Percentiles rank a stretch among this genome's conserved stretches.
Conservation (phyloP, 1,140 invertebrate species). For the Anastatus disparis region DNA sequence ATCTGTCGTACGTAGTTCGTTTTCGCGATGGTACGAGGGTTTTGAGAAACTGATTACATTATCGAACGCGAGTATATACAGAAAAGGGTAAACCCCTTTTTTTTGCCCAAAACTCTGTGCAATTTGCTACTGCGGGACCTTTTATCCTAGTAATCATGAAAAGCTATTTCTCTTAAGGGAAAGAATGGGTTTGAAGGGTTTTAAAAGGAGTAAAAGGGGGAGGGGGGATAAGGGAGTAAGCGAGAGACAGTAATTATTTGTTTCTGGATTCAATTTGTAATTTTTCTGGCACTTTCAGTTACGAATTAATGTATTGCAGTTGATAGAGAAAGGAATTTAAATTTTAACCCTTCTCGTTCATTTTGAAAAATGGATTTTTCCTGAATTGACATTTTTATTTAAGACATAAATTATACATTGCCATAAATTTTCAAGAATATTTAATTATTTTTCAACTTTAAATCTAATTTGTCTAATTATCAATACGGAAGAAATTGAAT, state of each 20-base stretch:
- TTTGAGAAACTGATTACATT: conserved; percentile 55
- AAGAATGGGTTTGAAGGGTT: conserved; percentile 43
- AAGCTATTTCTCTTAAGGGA: conserved; percentile 47
- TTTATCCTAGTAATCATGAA: conserved; percentile 49
- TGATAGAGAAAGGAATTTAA: not conserved
- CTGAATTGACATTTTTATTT: too few relatives aligned
- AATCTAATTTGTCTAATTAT: too few relatives aligned
- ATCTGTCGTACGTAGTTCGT: not conserved
- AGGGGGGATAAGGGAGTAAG: too few relatives aligned
- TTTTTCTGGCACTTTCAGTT: not conserved
- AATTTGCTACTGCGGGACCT: conserved; percentile 44
- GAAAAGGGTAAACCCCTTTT: conserved; percentile 12
- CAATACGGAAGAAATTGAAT: too few relatives aligned
- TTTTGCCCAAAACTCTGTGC: conserved; percentile 43
- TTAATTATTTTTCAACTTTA: too few relatives aligned
- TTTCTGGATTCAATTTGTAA: conserved; percentile 21
- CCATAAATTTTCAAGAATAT: too few relatives aligned
- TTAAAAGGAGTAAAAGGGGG: too few relatives aligned
- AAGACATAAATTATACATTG: too few relatives aligned
- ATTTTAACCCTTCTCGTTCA: not conserved
- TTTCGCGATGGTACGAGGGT: conserved; percentile 25
- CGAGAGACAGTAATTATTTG: conserved; percentile 26
- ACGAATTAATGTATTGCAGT: not conserved
- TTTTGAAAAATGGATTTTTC: too few relatives aligned
- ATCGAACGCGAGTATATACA: conserved; percentile 48